Base-by-base conservation (phyloP, 35 echinoderm and acorn worm species). In the Strongylocentrotus purpuratus region DNA sequence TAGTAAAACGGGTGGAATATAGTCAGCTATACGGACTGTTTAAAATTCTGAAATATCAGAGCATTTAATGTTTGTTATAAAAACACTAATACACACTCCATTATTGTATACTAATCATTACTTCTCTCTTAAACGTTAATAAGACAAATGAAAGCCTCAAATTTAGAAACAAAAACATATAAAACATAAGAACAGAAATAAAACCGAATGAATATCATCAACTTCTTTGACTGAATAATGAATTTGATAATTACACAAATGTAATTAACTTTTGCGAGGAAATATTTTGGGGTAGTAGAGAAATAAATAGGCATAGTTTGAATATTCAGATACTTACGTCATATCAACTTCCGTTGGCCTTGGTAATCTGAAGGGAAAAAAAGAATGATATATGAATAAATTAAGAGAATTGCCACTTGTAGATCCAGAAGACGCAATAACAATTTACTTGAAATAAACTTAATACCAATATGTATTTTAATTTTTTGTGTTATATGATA, bases 301-400 rank as follows among this genome's bases (percentile, higher is more conserved):
- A 78, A 78, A 78, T 22, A 28, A n/a, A 0, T 2, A 59, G 52
- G 9, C n/a, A 78, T 28, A 78, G 6, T 78, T 78, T 25, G 20
- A 0, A 31, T 78, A n/a, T 78, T n/a, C 1, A 31, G 4, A 91
- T 71, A 99, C 98, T 99, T 97, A 99, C 98, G 95, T 97, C 98
- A 99, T 99, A 86, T 99, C 98, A 52, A 96, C 91, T 86, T 96
- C 94, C 18, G 95, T 95, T 35, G 98, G 98, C 88, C 97, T 96
- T 85, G 98, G 98, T 88, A 97, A 85, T 85, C 97, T 98, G 89
- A n/a, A 96, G n/a, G n/a, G 96, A 33, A 13, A 61, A 60, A 45
- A 35, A 85, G 12, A 89, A 41, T 18, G 14, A 89, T 5, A 41
- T 41, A 33, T 33, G 31, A 89, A 33, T 89, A 33, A 10, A 89